Base-by-base conservation (phyloP, 1,140 invertebrate genomes). In the Metopolophium dirhodum region DNA sequence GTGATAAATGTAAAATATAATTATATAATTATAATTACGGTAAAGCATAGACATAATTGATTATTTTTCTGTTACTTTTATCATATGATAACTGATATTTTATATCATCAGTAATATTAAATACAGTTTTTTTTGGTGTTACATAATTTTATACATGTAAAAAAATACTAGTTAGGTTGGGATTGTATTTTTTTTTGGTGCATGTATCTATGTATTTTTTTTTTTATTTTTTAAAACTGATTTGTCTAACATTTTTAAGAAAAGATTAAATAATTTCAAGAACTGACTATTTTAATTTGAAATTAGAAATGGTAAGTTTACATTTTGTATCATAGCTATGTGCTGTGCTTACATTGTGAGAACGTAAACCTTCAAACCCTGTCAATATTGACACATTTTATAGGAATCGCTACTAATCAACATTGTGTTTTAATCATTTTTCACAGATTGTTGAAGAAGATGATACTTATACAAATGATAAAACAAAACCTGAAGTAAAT, bases 391-490 rank as follows among this genome's bases (percentile, higher is more conserved):
- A n/a, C 11, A 68, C 26, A 61, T n/a, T 14, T 11, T 68, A 6
- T 68, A n/a, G 11, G n/a, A 14, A 68, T 68, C 20, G n/a, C n/a
- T n/a, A n/a, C 41, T 41, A 41, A 4, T 41, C 41, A 41, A 68
- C 4, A n/a, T n/a, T n/a, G 9, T n/a, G 4, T 18, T 77, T 68
- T 49, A 47, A 87, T 20, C 7, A 54, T 90, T 90, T 82, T 82
- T 91, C 11, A 22, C 1, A 92, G 90, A 54, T 26, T 37, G 45
- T 82, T 77, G 68, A 91, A 91, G 41, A 91, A 35, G 91, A 93
- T 93, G 82, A 93, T 51, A 51, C 23, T 54, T 93, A 93, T 30
- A 41, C 0, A n/a, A 93, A 93, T n/a, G 82, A 85, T 41, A 93
- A 85, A 51, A 37, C 23, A 37, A 93, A 93, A 85, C 47, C 49